Base-by-base conservation (phyloP, 2,888 invertebrate species). In the Pterobdella sp. region DNA sequence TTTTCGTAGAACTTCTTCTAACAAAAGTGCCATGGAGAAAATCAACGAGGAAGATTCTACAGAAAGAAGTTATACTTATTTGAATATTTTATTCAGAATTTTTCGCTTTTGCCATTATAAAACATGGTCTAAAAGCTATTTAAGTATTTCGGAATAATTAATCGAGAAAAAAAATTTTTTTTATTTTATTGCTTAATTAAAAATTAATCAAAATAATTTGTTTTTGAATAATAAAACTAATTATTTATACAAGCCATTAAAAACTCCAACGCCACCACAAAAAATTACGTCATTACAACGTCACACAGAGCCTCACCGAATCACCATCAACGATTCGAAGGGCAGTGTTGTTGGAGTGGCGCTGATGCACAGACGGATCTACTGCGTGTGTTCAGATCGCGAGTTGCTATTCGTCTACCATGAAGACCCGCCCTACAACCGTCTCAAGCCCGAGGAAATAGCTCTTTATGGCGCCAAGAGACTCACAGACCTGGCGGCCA, bases 241-340 rank as follows among this genome's bases (percentile, higher is more conserved):
- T n/a, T n/a, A n/a, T n/a, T n/a, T n/a, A n/a, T n/a, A 14, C 42
- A 7, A 42, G 18, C 42, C 7, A 42, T 14, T 14, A 42, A 42
- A 42, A 14, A 14, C 42, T 18, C 7, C 42, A 42, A 7, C 18
- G 7, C 18, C 42, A 42, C 42, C 42, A 42, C 42, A 7, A 42
- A 42, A 42, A 14, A 18, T 14, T 14, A 7, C 42, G 18, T 42
- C 10, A 14, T 42, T 42, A 7, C 42, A 42, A 7, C 42, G 18
- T 42, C 18, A 7, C 42, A 42, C 42, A 42, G 18, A 42, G 18
- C 42, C 42, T 14, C 42, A 42, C 18, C 18, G 26, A n/a, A 56
- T 56, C 60, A 56, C 60, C 4, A 14, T 56, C 4, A 56, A 56
- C 60, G 60, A 56, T n/a, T 56, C 60, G 10, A 56, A 56, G n/a